Evolutionary conservation across 2,888 invertebrate species (phyloP).

Genomic region (Caenorhabditis sp.): DNA sequence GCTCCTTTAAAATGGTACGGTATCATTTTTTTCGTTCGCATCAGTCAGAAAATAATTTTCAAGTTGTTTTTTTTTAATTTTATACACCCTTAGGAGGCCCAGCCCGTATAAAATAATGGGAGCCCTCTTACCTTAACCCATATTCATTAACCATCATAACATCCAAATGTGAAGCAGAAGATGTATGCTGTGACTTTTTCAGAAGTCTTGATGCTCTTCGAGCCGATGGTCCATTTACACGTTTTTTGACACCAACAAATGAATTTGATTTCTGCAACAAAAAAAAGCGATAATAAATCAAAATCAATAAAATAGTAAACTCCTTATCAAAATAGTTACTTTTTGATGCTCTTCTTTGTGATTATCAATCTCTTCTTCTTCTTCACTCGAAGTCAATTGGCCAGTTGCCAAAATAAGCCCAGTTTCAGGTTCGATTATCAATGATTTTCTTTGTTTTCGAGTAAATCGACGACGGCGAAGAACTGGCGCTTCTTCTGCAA

Average conservation of each 20-base stretch:
- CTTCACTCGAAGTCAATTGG: conserved; percentile 39
- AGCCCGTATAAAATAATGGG: too few relatives aligned
- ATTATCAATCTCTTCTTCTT: conserved; percentile 12
- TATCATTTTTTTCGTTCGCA: too few relatives aligned
- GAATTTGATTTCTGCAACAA: not conserved
- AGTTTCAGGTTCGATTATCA: conserved; percentile 49
- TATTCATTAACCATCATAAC: not conserved
- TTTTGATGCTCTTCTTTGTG: not conserved
- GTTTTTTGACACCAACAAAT: not conserved
- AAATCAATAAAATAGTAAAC: not conserved
- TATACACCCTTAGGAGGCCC: too few relatives aligned
- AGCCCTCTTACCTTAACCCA: not conserved
- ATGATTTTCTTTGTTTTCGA: conserved; percentile 46
- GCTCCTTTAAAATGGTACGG: too few relatives aligned
- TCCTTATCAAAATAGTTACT: conserved; percentile 7
- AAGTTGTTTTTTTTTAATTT: too few relatives aligned
- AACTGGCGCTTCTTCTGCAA: conserved; percentile 45
- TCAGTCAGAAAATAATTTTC: too few relatives aligned
- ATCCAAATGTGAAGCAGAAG: conserved; percentile 4
- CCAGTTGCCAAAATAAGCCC: conserved; percentile 42
- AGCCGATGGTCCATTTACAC: conserved; percentile 4
- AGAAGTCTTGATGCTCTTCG: conserved; percentile 4
- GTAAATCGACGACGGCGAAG: conserved; percentile 46
- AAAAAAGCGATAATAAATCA: not conserved
- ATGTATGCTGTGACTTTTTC: not conserved